Evolutionary conservation across 2,888 invertebrate species (phyloP).

Genomic region (Phaonia tiefii): DNA sequence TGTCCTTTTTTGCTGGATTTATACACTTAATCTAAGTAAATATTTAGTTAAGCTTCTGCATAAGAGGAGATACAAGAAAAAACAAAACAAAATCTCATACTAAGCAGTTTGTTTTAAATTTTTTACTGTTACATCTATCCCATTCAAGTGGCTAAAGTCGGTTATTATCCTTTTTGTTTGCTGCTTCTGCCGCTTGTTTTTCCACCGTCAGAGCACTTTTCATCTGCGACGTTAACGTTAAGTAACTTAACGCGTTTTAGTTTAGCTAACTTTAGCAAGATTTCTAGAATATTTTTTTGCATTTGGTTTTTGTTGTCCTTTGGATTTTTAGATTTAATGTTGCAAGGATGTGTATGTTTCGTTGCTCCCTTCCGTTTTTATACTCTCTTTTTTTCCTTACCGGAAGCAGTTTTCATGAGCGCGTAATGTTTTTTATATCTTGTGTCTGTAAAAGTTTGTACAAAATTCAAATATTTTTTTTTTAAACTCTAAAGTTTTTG

Average conservation of each 20-base stretch:
- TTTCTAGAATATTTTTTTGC: slow-evolving; percentile 12
- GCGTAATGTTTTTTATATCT: slow-evolving; percentile 6
- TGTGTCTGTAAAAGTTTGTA: slow-evolving; percentile 40
- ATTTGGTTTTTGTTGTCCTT: slow-evolving; percentile 43
- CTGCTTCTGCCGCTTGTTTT: background rate
- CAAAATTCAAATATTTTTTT: background rate
- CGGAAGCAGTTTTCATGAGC: background rate
- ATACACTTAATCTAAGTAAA: slow-evolving; percentile 52
- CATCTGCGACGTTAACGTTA: slow-evolving; percentile 48
- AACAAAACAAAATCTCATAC: slow-evolving; percentile 43
- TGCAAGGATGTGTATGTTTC: slow-evolving; percentile 28
- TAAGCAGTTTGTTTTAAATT: slow-evolving; percentile 54
- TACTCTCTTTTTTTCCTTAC: slow-evolving; percentile 23
- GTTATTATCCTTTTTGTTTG: slow-evolving; percentile 56
- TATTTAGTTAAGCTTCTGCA: slow-evolving; percentile 44
- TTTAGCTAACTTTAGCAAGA: slow-evolving; percentile 36
- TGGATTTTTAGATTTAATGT: slow-evolving; percentile 30
- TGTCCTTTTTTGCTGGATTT: background rate
- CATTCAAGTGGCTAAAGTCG: slow-evolving; percentile 58
- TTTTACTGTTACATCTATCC: slow-evolving; percentile 6
- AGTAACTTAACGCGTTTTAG: slow-evolving; percentile 50
- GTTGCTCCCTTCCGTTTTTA: background rate
- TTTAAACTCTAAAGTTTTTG: background rate
- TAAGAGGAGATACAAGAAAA: background rate
- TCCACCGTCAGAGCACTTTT: background rate